These are phyloP conservation scores for Tipula vernalis DNA, from an alignment of 2,888 invertebrate genomes.

Conservation along the genomic window DNA sequence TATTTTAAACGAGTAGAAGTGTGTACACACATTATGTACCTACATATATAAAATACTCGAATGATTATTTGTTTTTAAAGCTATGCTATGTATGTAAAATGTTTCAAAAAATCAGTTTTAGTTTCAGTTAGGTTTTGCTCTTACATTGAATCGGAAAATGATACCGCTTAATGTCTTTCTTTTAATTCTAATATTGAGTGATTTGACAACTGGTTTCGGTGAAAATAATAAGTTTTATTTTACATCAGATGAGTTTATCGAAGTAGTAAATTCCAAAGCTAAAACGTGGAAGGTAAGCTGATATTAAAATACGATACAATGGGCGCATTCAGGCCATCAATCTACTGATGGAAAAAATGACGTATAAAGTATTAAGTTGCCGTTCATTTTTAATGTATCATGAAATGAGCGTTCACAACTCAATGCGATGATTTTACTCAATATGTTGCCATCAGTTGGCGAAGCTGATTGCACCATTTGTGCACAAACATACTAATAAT, in stretches of 20 bases:
- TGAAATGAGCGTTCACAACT: too few relatives aligned
- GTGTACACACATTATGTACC: too few relatives aligned
- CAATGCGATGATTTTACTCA: too few relatives aligned
- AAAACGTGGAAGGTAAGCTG: slow-evolving; percentile 52
- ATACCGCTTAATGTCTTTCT: background rate
- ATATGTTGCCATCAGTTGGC: too few relatives aligned
- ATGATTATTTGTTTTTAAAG: background rate
- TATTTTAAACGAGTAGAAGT: too few relatives aligned
- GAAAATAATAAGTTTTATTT: slow-evolving; percentile 32
- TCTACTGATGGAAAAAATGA: too few relatives aligned
- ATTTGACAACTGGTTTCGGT: background rate
- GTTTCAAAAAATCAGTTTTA: background rate
- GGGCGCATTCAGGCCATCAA: background rate
- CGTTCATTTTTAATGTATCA: background rate
- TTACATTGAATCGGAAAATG: background rate
- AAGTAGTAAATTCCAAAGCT: slow-evolving; percentile 52
- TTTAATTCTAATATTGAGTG: background rate
- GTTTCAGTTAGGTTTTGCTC: background rate
- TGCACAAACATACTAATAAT: slow-evolving; percentile 12
- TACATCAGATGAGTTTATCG: slow-evolving; percentile 58
- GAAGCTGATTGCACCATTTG: too few relatives aligned
- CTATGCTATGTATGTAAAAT: background rate
- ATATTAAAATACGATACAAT: slow-evolving; percentile 5
- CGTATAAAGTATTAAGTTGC: too few relatives aligned
- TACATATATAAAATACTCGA: background rate